Evolutionary conservation across 1,140 invertebrate species (phyloP), one percentile per base, ranked within the genome.

Genomic region (Cotesia vestalis): DNA sequence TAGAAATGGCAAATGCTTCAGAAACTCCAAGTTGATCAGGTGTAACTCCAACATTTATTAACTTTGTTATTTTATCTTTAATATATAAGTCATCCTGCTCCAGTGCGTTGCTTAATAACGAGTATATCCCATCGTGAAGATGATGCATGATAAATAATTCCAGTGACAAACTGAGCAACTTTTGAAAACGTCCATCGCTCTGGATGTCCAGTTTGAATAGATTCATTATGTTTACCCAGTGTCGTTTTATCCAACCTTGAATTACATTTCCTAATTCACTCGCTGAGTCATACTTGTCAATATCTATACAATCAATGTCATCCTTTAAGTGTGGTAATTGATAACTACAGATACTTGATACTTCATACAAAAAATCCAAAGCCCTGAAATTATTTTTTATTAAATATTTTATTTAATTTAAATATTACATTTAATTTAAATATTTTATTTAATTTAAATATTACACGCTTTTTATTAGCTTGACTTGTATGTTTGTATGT

Each of bases 121-220:
- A 68, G 38, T 82, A 83, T 46, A 83, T 69, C 12, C 14, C 60
- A n/a, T 79, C 75, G 66, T 83, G 80, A 5, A 84, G 20, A 51
- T 69, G 67, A 53, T 81, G 78, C 78, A 82, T 80, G 9, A 79
- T 76, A 34, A 79, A 81, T 46, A 82, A 80, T 70, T 83, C 81
- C 0, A 84, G 52, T 0, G 82, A 76, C 2, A 76, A 76, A 57
- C 78, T 82, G 0, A 84, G 69, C 11, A 79, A 68, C 20, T 78
- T 78, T 63, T 84, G 82, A 72, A 81, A 84, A 14, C 80, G 69
- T 3, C 77, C 78, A 72, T 84, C 82, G 4, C 81, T 74, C 62
- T 84, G 82, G 5, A 79, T 36, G 27, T 81, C 78, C 46, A 81
- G 57, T 17, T 63, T 71, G 8, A 79, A 79, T 4, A 67, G 78